Evolutionary conservation across 2,797 vertebrate genomes (phyloP).

Genomic region (Argya squamiceps): DNA sequence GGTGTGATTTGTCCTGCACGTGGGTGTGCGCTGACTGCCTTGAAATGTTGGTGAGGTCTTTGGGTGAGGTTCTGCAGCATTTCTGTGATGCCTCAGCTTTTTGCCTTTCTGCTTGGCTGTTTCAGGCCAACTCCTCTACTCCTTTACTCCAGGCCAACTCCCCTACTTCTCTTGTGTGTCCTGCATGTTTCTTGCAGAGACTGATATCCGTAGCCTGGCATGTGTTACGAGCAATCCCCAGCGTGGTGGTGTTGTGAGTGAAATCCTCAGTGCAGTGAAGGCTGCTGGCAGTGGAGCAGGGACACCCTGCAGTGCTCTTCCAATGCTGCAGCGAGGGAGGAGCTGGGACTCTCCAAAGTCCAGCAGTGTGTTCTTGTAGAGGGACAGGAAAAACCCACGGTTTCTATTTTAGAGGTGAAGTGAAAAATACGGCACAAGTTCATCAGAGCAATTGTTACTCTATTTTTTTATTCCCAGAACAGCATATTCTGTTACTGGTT

Average conservation of each 20-base stretch:
- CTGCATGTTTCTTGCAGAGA: not conserved
- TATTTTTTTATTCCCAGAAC: not conserved
- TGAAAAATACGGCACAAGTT: not conserved
- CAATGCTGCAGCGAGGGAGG: accelerated
- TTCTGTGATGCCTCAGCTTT: not conserved
- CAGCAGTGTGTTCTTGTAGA: not conserved
- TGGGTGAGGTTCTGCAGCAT: not conserved
- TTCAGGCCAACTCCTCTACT: not conserved
- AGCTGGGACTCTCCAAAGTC: not conserved
- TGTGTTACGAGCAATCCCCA: accelerated
- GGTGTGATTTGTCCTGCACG: not conserved
- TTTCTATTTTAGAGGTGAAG: not conserved
- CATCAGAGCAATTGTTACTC: not conserved
- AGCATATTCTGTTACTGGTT: not conserved
- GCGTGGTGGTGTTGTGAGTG: accelerated
- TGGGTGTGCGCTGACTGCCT: accelerated
- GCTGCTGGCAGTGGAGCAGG: not conserved
- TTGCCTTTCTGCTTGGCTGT: not conserved
- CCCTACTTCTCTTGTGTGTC: not conserved
- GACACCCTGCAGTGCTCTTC: not conserved
- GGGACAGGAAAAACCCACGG: not conserved
- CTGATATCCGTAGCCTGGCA: not conserved
- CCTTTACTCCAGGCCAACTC: not conserved
- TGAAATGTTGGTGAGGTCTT: not conserved
- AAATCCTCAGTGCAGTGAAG: not conserved